Conservation (phyloP, 2,888 invertebrate species). For the Sphecodes monilicornis region DNA sequence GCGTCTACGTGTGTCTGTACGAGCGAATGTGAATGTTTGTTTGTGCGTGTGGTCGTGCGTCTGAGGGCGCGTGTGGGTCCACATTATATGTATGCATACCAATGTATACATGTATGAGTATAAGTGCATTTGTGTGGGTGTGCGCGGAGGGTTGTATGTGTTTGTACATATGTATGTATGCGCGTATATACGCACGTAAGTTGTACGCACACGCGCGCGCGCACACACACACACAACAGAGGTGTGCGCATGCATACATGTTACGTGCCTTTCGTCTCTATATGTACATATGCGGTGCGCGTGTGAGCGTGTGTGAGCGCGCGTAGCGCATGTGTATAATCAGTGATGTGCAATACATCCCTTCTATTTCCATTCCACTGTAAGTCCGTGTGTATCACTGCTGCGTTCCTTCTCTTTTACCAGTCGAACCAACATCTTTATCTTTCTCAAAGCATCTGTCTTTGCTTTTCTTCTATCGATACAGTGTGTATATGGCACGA, state of each 20-base stretch:
- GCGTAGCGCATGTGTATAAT: conserved; percentile 35
- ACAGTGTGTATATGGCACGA: conserved; percentile 64
- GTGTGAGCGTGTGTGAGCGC: background rate
- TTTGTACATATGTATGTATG: background rate
- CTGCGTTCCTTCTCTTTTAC: conserved; percentile 54
- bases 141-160: background rate
- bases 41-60: background rate
- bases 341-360: conserved; percentile 61
- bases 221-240: background rate
- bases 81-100: background rate
- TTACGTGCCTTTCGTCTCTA: conserved; percentile 7
- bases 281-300: conserved; percentile 1
- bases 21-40: conserved; percentile 4
- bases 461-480: conserved; percentile 52
- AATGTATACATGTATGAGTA: background rate
- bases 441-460: conserved; percentile 50
- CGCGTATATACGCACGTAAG: background rate
- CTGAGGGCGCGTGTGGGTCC: background rate
- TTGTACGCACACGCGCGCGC: background rate
- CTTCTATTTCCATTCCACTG: conserved; percentile 53
- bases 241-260: background rate
- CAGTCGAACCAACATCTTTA: conserved; percentile 44
- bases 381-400: conserved; percentile 53
- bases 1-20: background rate
- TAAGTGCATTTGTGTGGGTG: background rate